Evolutionary conservation across 2,113 vertebrate genomes (phyloP).

Genomic region (Peromyscus maniculatus): DNA sequence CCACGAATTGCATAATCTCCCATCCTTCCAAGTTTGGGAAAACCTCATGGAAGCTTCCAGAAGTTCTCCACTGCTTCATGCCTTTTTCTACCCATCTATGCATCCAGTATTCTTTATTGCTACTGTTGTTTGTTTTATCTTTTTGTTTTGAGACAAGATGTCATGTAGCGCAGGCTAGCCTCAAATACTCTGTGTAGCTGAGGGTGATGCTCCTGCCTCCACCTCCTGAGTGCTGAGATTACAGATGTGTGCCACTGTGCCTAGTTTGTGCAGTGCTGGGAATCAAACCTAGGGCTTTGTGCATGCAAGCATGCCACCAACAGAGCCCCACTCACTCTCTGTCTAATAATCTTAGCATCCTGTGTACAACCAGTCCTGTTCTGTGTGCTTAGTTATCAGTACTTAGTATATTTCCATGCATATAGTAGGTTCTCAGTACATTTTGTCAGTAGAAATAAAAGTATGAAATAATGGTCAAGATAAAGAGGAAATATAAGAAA

Average conservation of each 20-base stretch:
- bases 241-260: not conserved
- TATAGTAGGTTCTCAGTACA: not conserved
- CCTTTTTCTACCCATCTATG: not conserved
- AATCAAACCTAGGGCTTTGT: not conserved
- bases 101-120: not conserved
- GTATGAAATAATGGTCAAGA: not conserved
- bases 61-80: not conserved
- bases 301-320: not conserved
- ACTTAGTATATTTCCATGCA: not conserved
- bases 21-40: not conserved
- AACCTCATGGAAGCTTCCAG: not conserved
- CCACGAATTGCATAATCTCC: no score
- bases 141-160: not conserved
- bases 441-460: conserved; percentile 17
- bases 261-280: not conserved
- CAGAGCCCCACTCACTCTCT: not conserved
- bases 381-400: not conserved
- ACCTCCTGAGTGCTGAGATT: no score
- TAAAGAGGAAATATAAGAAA: not conserved
- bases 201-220: not conserved
- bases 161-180: not conserved
- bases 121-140: not conserved
- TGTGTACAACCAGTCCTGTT: not conserved
- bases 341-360: not conserved
- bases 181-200: not conserved